Conservation (phyloP, 2,888 invertebrate genomes). For the Cabera pusaria region DNA sequence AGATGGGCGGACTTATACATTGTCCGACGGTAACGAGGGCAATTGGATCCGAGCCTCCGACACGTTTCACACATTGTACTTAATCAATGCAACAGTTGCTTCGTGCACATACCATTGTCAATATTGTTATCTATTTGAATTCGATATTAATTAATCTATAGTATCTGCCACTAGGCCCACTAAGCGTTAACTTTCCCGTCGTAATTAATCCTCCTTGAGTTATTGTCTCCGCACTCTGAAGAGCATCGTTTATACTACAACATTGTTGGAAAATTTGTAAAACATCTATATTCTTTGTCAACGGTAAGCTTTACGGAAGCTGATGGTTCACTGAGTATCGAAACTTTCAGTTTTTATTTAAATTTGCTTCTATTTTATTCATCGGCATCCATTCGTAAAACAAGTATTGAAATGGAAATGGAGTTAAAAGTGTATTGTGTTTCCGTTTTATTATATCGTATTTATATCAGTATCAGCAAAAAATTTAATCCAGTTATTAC, state of each 20-base stretch:
- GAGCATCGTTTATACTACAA: too few relatives aligned
- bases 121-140: slow-evolving; percentile 9
- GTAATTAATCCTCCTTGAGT: slow-evolving; percentile 10
- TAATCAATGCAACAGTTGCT: slow-evolving; percentile 17
- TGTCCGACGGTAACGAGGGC: slow-evolving; percentile 36
- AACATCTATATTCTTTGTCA: slow-evolving; percentile 5
- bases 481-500: too few relatives aligned
- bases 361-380: slow-evolving; percentile 6
- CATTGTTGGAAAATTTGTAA: too few relatives aligned
- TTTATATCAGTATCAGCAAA: too few relatives aligned
- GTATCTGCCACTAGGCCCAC: slow-evolving; percentile 2
- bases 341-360: background rate
- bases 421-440: slow-evolving; percentile 3
- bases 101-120: slow-evolving; percentile 1
- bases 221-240: slow-evolving; percentile 1
- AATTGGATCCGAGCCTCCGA: slow-evolving; percentile 39
- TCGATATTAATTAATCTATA: slow-evolving; percentile 18
- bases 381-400: background rate
- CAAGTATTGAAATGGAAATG: slow-evolving; percentile 20
- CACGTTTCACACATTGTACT: slow-evolving; percentile 17
- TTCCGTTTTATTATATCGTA: background rate
- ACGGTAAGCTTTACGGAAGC: background rate
- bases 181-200: slow-evolving; percentile 5
- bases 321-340: too few relatives aligned
- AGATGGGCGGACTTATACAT: slow-evolving; percentile 37